These are phyloP conservation scores for Phyllopteryx taeniolatus DNA, from an alignment of 2,113 vertebrate species.

Conservation along the genomic window DNA sequence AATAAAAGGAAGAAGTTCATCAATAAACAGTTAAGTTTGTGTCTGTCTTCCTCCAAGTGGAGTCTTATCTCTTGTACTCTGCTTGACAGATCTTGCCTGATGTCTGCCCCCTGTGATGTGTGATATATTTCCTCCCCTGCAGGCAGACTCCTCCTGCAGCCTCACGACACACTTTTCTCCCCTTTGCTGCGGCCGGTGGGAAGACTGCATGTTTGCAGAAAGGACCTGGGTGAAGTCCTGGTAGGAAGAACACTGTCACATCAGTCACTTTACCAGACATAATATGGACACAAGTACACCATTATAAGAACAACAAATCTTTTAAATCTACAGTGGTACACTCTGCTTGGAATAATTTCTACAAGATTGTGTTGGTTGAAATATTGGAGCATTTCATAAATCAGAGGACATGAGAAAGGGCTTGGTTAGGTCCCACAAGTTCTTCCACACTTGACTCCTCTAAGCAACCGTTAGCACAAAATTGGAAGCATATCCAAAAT, in stretches of 20 bases:
- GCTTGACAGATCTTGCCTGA: slow-evolving; percentile 39
- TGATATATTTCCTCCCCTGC: slow-evolving; percentile 40
- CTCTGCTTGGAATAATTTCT: neutral
- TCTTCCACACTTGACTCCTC: neutral
- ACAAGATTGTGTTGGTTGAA: neutral
- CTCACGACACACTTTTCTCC: slow-evolving; percentile 82
- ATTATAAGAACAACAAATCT: too few relatives aligned
- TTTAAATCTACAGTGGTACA: neutral
- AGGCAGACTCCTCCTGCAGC: slow-evolving; percentile 87
- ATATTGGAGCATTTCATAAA: neutral
- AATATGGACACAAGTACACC: neutral
- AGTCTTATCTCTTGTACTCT: slow-evolving; percentile 34
- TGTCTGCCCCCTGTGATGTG: slow-evolving; percentile 29
- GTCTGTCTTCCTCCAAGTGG: slow-evolving; percentile 16
- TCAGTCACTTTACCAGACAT: neutral
- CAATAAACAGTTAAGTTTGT: slow-evolving; percentile 15
- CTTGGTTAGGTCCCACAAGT: too few relatives aligned
- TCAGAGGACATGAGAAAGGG: too few relatives aligned
- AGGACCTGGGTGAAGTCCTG: slow-evolving; percentile 83
- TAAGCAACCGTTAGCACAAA: neutral
- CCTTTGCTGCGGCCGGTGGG: slow-evolving; percentile 78
- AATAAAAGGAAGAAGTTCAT: neutral
- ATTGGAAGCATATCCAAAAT: neutral
- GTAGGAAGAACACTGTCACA: slow-evolving; percentile 68
- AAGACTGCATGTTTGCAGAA: slow-evolving; percentile 86